Conservation (phyloP, 1,140 invertebrate species). For the Lepidurus packardi region DNA sequence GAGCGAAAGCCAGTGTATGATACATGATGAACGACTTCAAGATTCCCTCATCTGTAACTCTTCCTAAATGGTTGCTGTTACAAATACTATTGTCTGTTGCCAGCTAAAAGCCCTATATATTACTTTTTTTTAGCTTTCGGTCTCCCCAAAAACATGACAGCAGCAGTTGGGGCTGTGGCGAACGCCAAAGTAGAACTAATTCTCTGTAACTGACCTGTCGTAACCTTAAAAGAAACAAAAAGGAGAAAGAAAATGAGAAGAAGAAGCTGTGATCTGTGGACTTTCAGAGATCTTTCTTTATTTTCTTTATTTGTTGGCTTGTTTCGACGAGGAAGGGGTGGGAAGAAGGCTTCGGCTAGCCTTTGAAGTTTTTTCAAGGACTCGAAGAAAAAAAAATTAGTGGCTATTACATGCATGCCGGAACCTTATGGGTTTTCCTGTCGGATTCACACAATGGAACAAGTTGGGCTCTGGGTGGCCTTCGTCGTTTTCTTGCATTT, state of each 20-base stretch:
- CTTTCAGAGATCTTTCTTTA: not conserved
- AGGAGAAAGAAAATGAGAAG: not conserved
- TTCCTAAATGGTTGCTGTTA: not conserved
- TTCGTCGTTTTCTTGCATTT: not conserved
- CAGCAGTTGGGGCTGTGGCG: not conserved
- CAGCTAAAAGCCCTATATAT: not conserved
- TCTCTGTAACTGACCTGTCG: not conserved
- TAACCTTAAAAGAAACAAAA: not conserved
- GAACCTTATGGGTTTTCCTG: conserved; percentile 21
- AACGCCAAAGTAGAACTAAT: conserved; percentile 3
- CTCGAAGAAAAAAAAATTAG: not conserved
- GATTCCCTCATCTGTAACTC: conserved; percentile 12
- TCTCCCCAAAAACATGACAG: not conserved
- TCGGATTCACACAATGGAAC: conserved; percentile 21
- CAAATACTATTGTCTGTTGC: not conserved
- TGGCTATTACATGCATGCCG: conserved; percentile 9
- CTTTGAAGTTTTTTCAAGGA: not conserved
- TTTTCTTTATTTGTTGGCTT: not conserved
- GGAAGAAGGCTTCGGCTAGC: not conserved
- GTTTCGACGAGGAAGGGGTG: not conserved
- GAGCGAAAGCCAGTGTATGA: no score
- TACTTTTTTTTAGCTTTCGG: not conserved
- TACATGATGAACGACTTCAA: not conserved
- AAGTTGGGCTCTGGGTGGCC: not conserved
- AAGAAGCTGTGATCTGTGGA: not conserved